Base-by-base conservation (phyloP, 2,113 vertebrate species). In the Taxidea taxus region DNA sequence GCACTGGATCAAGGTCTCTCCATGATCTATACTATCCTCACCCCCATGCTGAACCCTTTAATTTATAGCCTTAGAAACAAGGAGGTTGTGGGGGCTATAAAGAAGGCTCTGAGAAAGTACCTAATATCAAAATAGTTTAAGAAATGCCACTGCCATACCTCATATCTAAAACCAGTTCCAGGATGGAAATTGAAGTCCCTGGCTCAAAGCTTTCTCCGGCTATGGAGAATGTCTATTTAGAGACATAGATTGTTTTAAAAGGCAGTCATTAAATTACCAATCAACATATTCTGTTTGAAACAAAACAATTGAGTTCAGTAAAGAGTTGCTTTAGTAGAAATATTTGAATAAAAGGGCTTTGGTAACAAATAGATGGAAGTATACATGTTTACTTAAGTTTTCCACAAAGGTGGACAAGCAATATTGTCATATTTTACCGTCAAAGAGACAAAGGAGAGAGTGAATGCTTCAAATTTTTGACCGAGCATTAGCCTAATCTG, bases 1-100 rank as follows among this genome's bases (percentile, higher is more conserved):
- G 56, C 70, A 18, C 13, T 93, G 39, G 87, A 87, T 56, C 85
- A 92, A 51, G 42, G 42, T 10, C 47, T 74, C 54, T 96, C 92
- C 2, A 34, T 96, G 15, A 90, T 93, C 54, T 94, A 80, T 6
- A 60, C 95, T 42, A 70, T 92, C 34, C 37, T 97, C 54, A 92
- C 60, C 27, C 84, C 92, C 2, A 74, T 92, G 92, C 18, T 96
- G 37, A 96, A 90, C 62, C 95, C 95, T 5, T 44, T 94, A 14
- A 96, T 97, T 58, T 97, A 96, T 2, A 94, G 68, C 29, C 27
- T 97, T 39, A 94, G 96, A 68, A 97, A 96, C 72, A 96, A 97
- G 27, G 95, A 97, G 23, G 51, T 97, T 31, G 18, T 90, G 15
- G 34, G 27, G 16, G 39, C 80, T 29, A 20, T 97, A 58, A 94